These are phyloP conservation scores for Disparrhopalites patrizii DNA, from an alignment of 2,888 invertebrate species.

Conservation along the genomic window DNA sequence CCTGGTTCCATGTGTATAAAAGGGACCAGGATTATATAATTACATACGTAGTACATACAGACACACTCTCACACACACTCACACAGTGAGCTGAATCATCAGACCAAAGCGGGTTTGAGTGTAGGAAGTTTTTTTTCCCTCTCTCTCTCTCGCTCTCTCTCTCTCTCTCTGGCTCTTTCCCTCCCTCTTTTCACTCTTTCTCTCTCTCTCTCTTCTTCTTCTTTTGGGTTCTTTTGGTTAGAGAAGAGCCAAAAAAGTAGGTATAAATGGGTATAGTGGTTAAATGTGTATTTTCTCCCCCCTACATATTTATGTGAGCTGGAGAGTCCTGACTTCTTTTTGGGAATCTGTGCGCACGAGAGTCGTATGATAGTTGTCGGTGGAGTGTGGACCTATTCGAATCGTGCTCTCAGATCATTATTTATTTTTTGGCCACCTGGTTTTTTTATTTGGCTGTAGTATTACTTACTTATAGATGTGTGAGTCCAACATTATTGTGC, in stretches of 20 bases:
- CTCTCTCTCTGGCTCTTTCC: too few species aligned
- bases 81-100: background rate
- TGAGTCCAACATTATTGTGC: too few species aligned
- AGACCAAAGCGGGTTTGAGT: background rate
- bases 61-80: background rate
- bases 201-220: too few species aligned
- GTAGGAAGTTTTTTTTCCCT: too few species aligned
- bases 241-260: too few species aligned
- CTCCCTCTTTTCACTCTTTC: too few species aligned
- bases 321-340: conserved; percentile 7
- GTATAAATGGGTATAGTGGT: too few species aligned
- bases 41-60: too few species aligned
- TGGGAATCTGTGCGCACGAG: conserved; percentile 12
- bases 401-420: conserved; percentile 3
- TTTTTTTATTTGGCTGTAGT: background rate
- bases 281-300: background rate
- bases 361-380: conserved; percentile 17
- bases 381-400: conserved; percentile 16
- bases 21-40: too few species aligned
- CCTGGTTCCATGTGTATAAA: too few species aligned
- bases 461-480: background rate
- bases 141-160: too few species aligned
- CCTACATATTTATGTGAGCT: background rate
- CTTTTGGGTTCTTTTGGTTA: too few species aligned
- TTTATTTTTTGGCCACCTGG: background rate